A percentile compares a stretch with the other conserved stretches of the same genome.
Conservation (phyloP, 2,797 vertebrate species). For the Danionella dracula region DNA sequence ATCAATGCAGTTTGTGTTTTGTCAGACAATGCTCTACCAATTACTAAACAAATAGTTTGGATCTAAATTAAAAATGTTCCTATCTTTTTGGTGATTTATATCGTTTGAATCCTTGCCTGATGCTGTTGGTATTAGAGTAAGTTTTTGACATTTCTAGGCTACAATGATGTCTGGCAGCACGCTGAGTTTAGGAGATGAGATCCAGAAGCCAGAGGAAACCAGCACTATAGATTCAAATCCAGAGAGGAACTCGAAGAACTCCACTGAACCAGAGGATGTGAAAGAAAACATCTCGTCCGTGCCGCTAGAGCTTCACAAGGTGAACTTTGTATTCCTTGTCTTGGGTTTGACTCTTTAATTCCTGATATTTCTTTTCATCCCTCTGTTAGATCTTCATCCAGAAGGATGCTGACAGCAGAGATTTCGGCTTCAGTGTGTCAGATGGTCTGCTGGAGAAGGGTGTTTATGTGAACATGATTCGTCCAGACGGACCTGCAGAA, state of each 20-base stretch:
- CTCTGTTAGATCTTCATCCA: slow-evolving; percentile 75
- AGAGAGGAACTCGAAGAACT: slow-evolving; percentile 58
- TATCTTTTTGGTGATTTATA: too few species aligned
- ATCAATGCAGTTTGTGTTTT: too few species aligned
- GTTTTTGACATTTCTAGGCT: slow-evolving; percentile 64
- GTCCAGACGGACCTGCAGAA: slow-evolving; percentile 87
- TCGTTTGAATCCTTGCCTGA: too few species aligned
- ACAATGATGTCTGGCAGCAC: slow-evolving; percentile 89
- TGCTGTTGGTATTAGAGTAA: neutral
- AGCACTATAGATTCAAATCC: slow-evolving; percentile 33
- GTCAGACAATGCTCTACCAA: too few species aligned
- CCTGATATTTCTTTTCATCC: neutral
- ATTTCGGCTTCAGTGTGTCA: slow-evolving; percentile 96
- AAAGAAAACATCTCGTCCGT: slow-evolving; percentile 75
- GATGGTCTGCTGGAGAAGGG: slow-evolving; percentile 93
- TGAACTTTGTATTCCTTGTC: slow-evolving; percentile 47
- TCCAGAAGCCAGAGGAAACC: slow-evolving; percentile 59
- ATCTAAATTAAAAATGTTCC: too few species aligned
- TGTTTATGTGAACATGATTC: slow-evolving; percentile 93
- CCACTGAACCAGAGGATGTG: slow-evolving; percentile 64
- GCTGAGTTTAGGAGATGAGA: slow-evolving; percentile 71
- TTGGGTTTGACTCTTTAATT: neutral
- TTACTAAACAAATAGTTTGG: too few species aligned
- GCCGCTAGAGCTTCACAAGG: slow-evolving; percentile 86
- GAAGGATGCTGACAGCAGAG: slow-evolving; percentile 76